Conservation (phyloP, 2,113 vertebrate species). For the Saimiri boliviensis region DNA sequence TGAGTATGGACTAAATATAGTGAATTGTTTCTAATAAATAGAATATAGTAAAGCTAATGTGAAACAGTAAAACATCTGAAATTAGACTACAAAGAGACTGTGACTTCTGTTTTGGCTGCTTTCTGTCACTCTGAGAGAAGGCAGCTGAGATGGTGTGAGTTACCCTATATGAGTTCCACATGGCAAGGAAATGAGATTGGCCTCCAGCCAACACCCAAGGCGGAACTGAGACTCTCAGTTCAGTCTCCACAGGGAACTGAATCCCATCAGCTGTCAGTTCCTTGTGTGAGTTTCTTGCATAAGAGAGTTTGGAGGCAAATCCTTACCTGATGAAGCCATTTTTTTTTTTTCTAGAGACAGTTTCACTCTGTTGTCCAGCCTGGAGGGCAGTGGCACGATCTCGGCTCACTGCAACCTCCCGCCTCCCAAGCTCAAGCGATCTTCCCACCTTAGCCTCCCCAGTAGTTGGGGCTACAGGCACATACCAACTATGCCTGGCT, state of each 20-base stretch:
- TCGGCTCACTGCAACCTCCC: too few relatives aligned
- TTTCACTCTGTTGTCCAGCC: too few relatives aligned
- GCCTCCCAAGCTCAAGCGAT: too few relatives aligned
- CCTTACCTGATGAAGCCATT: neutral
- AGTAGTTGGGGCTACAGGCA: too few relatives aligned
- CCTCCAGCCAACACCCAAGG: neutral
- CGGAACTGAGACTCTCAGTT: neutral
- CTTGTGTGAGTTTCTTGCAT: neutral
- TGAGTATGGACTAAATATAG: neutral
- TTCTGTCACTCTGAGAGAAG: neutral
- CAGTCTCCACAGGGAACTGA: neutral
- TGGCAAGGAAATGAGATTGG: neutral
- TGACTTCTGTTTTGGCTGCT: neutral
- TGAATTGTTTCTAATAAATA: neutral
- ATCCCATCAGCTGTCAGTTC: neutral
- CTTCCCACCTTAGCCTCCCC: too few relatives aligned
- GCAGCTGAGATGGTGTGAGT: neutral
- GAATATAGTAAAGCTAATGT: neutral
- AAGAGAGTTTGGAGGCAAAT: neutral
- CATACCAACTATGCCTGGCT: too few relatives aligned
- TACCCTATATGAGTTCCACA: neutral
- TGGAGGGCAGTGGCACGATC: too few relatives aligned
- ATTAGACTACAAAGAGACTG: neutral
- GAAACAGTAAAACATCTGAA: neutral
- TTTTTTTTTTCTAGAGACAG: too few relatives aligned